Base-by-base conservation (phyloP, 2,113 vertebrate species). In the Desmodus rotundus region DNA sequence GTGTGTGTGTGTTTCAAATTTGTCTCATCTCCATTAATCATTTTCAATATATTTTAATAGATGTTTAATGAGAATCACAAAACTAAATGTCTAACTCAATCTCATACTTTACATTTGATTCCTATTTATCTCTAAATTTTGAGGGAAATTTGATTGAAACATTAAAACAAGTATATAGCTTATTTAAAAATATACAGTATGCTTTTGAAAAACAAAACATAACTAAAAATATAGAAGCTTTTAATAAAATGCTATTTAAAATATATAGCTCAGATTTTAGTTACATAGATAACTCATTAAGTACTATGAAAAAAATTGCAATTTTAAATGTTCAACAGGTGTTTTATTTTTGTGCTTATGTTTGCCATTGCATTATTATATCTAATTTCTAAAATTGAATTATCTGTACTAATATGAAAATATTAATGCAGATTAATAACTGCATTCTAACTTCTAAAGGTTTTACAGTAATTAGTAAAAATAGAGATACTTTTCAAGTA, bases 231-330 rank as follows among this genome's bases (percentile, higher is more conserved):
- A 89, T 1, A 95, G 15, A 89, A 70, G 4, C 0, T 70, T 84
- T 78, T 10, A 83, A 77, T 89, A 80, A 90, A 93, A 94, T 94
- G 52, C 43, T 95, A 68, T 77, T 95, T 83, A 97, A 94, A 94
- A 56, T 82, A 67, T 67, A 12, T 13, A 22, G n/a, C 24, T 83
- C 65, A 54, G 45, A 24, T 82, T 70, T 86, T 54, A 61, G 38
- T 74, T 93, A 47, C 14, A 41, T 36, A 76, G 90, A 84, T 84
- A 20, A 63, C n/a, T 22, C 54, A 36, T 26, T 86, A 92, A 88
- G 5, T 68, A 70, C 12, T 73, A 65, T 52, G 38, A 89, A 95
- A 90, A 90, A 87, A 87, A 56, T 74, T 65, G 1, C 83, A 81
- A 70, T 92, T 85, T 81, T 65, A 78, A 91, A 56, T 84, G 24